A percentile compares a stretch with the other conserved stretches of the same genome.
These are phyloP conservation scores for Rapana venosa DNA, from an alignment of 2,888 invertebrate genomes.

Conservation along the genomic window DNA sequence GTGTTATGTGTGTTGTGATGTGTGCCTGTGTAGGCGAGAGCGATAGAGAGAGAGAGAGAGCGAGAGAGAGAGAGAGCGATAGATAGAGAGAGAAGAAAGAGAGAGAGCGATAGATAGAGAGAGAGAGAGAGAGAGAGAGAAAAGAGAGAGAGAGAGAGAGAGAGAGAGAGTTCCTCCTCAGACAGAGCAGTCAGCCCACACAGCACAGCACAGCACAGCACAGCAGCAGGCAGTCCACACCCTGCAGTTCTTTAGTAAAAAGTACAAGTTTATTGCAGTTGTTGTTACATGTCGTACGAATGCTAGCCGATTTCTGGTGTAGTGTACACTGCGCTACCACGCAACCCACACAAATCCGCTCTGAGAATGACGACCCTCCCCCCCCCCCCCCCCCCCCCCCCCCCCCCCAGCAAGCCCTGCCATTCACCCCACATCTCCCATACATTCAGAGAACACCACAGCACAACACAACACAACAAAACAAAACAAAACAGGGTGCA, in stretches of 20 bases:
- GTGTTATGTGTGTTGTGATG: not conserved
- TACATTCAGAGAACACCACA: too few species aligned
- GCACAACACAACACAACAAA: too few species aligned
- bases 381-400: too few species aligned
- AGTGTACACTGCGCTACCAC: conserved; percentile 15
- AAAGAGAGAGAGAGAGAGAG: conserved; percentile 4
- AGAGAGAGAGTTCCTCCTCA: not conserved
- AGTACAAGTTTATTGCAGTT: conserved; percentile 34
- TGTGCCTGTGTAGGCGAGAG: not conserved
- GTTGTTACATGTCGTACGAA: conserved; percentile 23
- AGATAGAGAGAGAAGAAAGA: too few species aligned
- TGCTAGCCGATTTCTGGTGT: conserved; percentile 14
- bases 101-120: too few species aligned
- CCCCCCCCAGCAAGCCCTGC: too few species aligned
- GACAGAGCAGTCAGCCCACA: not conserved
- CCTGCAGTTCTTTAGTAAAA: not conserved
- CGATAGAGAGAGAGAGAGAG: conserved; percentile 28
- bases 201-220: too few species aligned
- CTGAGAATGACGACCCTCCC: too few species aligned
- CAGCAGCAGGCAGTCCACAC: not conserved
- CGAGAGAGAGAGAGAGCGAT: too few species aligned
- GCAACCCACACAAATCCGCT: not conserved
- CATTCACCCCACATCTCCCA: too few species aligned
- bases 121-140: not conserved
- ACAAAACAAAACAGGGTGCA: too few species aligned